Conservation (phyloP, 2,113 vertebrate species). For the Hassar affinis region DNA sequence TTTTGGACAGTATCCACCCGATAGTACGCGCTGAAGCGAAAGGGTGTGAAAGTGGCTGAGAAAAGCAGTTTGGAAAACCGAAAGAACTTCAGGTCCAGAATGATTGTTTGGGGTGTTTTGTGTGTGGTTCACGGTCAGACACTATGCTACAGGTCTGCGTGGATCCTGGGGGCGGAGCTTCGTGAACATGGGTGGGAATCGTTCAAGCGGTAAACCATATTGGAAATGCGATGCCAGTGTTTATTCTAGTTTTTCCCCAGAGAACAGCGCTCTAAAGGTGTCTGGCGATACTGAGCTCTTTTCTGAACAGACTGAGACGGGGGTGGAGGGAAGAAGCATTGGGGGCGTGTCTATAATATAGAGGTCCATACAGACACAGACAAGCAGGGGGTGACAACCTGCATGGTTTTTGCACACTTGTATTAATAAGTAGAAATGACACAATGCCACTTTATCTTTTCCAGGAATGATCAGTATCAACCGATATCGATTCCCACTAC, state of each 20-base stretch:
- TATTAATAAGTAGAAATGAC: not conserved
- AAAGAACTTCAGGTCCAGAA: not conserved
- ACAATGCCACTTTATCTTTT: not conserved
- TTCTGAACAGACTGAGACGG: not conserved
- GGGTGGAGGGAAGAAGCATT: not conserved
- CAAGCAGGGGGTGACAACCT: not conserved
- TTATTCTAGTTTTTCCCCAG: not conserved
- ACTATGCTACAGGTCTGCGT: not conserved
- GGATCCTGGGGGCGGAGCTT: not conserved
- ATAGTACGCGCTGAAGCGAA: not conserved
- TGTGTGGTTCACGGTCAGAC: not conserved
- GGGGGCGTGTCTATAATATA: not conserved
- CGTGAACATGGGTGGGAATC: not conserved
- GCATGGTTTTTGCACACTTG: no score
- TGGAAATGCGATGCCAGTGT: not conserved
- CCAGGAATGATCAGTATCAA: not conserved
- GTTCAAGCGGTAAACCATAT: no score
- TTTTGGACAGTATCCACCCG: not conserved
- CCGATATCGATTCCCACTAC: not conserved
- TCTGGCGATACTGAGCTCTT: not conserved
- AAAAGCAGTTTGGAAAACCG: not conserved
- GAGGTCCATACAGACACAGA: not conserved
- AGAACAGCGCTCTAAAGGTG: not conserved
- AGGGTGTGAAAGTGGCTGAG: not conserved
- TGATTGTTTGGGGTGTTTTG: not conserved